Conservation (phyloP, 1,140 invertebrate genomes). For the Trichonephila inaurata region DNA sequence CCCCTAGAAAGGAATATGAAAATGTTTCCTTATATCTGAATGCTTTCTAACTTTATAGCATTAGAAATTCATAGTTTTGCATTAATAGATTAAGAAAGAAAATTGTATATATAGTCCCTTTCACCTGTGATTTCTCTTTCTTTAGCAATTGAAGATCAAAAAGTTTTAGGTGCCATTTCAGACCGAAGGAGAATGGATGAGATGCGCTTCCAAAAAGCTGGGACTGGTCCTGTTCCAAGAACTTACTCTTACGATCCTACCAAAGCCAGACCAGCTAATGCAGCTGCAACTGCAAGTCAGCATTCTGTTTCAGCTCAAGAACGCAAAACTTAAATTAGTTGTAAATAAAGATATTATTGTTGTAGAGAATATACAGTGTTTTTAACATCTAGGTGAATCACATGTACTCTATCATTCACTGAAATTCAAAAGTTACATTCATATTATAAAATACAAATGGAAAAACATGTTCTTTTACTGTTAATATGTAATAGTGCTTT, state of each 20-base stretch:
- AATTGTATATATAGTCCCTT: no score
- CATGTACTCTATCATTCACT: no score
- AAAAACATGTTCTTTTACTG: no score
- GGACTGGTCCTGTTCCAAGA: constrained; percentile 90
- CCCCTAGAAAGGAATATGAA: no score
- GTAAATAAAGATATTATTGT: constrained; percentile 21
- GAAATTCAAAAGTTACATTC: no score
- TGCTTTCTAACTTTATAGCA: no score
- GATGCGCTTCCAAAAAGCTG: constrained; percentile 90
- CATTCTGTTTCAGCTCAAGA: not conserved
- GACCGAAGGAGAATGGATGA: constrained; percentile 89
- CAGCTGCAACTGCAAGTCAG: constrained; percentile 40
- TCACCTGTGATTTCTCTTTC: not conserved
- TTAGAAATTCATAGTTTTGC: no score
- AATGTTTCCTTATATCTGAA: no score
- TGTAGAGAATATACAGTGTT: not conserved
- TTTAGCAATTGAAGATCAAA: constrained; percentile 90
- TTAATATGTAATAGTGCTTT: no score
- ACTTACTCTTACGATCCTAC: constrained; percentile 94
- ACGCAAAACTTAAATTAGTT: constrained; percentile 45
- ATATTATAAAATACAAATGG: no score
- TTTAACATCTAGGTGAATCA: no score
- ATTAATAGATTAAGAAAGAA: no score
- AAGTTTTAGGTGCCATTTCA: constrained; percentile 88
- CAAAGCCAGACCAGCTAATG: constrained; percentile 78